These are phyloP conservation scores for Lycophotia porphyrea DNA, from an alignment of 2,888 invertebrate genomes.

Conservation along the genomic window DNA sequence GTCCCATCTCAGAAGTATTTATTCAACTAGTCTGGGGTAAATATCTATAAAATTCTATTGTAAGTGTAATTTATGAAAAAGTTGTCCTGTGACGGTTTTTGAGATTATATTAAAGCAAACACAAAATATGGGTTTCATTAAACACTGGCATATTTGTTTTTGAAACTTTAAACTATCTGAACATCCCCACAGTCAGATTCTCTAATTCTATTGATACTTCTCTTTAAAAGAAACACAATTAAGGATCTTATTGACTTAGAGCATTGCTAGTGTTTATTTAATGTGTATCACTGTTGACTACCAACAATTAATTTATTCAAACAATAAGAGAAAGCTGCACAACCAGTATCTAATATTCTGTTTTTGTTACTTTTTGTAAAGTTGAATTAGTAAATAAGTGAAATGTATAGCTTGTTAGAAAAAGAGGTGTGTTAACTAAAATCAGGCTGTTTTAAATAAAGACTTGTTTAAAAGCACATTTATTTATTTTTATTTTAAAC, in stretches of 20 bases:
- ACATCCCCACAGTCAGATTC: conserved; percentile 4
- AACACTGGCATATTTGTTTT: conserved; percentile 16
- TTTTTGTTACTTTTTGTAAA: conserved; percentile 73
- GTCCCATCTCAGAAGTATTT: conserved; percentile 84
- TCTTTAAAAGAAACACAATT: conserved; percentile 2
- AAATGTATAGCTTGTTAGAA: conserved; percentile 71
- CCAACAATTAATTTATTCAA: conserved; percentile 31
- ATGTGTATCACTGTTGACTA: conserved; percentile 7
- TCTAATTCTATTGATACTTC: not conserved
- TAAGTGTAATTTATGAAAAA: conserved; percentile 68
- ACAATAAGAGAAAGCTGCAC: conserved; percentile 18
- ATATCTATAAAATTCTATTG: conserved; percentile 64
- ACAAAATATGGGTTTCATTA: conserved; percentile 59
- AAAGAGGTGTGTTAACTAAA: conserved; percentile 65
- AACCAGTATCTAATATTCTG: conserved; percentile 8
- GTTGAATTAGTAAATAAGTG: conserved; percentile 74
- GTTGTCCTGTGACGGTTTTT: conserved; percentile 53
- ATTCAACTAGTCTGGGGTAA: conserved; percentile 79
- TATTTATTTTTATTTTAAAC: conserved; percentile 47
- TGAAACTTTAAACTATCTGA: conserved; percentile 5
- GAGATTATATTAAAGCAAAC: conserved; percentile 59
- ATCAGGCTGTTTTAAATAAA: conserved; percentile 73
- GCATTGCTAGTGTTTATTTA: conserved; percentile 19
- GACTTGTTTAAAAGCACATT: conserved; percentile 56
- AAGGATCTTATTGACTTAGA: conserved; percentile 16